Conservation (phyloP, 1,140 invertebrate species). For the Megalopta genalis region DNA sequence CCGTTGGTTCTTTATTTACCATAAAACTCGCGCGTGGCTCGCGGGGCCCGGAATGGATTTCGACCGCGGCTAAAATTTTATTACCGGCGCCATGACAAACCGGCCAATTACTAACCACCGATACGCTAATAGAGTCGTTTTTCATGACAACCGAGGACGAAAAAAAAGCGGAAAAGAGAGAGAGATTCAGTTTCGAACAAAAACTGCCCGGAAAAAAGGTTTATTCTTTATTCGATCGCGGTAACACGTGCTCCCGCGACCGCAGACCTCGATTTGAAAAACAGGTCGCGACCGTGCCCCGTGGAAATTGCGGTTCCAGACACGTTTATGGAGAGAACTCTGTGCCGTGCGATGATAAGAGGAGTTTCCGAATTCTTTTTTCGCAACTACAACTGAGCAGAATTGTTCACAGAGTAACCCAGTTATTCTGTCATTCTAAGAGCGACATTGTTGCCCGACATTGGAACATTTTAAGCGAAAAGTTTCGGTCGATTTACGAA, state of each 20-base stretch:
- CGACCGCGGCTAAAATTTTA: slow-evolving; percentile 41
- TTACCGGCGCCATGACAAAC: slow-evolving; percentile 30
- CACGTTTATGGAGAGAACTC: no score
- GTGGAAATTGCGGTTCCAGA: not conserved
- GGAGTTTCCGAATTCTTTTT: no score
- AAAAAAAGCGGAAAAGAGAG: no score
- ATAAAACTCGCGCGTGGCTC: slow-evolving; percentile 40
- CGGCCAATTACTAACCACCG: slow-evolving; percentile 29
- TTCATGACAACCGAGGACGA: not conserved
- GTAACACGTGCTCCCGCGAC: slow-evolving; percentile 17
- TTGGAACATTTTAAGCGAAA: no score
- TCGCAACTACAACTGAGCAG: no score
- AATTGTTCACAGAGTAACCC: no score
- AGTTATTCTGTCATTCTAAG: no score
- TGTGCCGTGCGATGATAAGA: no score
- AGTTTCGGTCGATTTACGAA: no score
- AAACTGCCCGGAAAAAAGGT: slow-evolving; percentile 2
- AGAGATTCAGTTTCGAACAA: no score
- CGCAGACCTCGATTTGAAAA: not conserved
- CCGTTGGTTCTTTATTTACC: slow-evolving; percentile 42
- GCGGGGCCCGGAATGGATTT: slow-evolving; percentile 23
- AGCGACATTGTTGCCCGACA: no score
- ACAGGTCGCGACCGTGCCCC: not conserved
- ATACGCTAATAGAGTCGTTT: slow-evolving; percentile 37
- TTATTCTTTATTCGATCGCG: slow-evolving; percentile 36